Evolutionary conservation across 1,140 invertebrate genomes (phyloP), one percentile per base, ranked within the genome.

Genomic region (Conus ventricosus): DNA sequence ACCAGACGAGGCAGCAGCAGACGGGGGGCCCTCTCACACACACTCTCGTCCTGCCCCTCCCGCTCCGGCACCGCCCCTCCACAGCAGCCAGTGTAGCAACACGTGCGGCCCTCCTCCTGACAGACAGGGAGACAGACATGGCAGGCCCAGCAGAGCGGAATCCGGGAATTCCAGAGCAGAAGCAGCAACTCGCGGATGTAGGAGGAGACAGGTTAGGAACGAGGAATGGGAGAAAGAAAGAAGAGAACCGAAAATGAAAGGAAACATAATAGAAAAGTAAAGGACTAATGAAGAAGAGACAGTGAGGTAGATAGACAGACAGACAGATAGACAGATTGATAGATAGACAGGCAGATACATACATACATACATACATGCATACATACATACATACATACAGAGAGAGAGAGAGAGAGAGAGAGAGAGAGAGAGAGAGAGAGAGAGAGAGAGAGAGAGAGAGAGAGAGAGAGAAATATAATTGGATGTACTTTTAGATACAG

Each of bases 1-100:
- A 88, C 39, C 53, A 88, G 78, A 4, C 63, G 54, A 5, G 87
- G 87, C 78, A 88, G 27, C 11, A 67, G 25, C 6, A 83, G 55
- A 3, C 87, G 80, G 39, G 87, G 87, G 27, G 80, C 20, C 20
- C 55, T 88, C 87, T 88, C 87, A 51, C 78, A 88, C 25, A 83
- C 15, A 53, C 87, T 81, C 80, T 88, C 87, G 17, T 88, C 87
- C 27, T 57, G 5, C 0, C 87, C 54, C 8, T 39, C 60, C 55
- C 57, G 13, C 81, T 51, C 25, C 17, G 87, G 87, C 39, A 83
- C 39, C 51, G 87, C 60, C 25, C 87, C 87, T 11, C 87, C 78
- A n/a, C 87, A 88, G 25, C 53, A 67, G 10, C 54, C n/a, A 13
- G 39, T 27, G 15, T 8, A 51, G 17, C 78, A 82, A 5, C 39